Evolutionary conservation across 2,113 vertebrate genomes (phyloP).

Genomic region (Sylvilagus bachmani): DNA sequence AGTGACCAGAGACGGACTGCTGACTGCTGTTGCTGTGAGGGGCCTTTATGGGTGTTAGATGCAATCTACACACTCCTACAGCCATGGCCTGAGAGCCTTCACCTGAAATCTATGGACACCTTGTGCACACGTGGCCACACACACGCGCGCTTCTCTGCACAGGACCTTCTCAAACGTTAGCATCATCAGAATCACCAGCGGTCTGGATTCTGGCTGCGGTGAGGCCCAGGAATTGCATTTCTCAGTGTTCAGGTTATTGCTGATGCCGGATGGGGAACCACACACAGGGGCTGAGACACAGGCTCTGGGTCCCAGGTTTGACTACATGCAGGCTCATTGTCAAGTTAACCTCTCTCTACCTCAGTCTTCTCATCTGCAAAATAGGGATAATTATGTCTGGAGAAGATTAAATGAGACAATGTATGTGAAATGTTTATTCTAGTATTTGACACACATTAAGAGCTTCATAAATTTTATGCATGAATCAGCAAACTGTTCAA

Average conservation of each 20-base stretch:
- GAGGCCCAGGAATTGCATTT: not conserved
- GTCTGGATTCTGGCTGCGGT: not conserved
- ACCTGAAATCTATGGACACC: not conserved
- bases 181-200: not conserved
- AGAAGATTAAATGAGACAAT: slow-evolving; percentile 13
- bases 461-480: not conserved
- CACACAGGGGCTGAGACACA: not conserved
- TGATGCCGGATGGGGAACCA: not conserved
- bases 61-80: not conserved
- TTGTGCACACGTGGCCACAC: not conserved
- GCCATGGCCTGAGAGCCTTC: not conserved
- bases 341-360: not conserved
- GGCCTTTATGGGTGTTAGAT: not conserved
- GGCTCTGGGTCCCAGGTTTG: not conserved
- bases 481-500: slow-evolving; percentile 9
- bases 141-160: not conserved
- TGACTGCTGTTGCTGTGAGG: not conserved
- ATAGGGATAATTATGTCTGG: not conserved
- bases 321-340: not conserved
- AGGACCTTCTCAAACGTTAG: not conserved
- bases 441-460: not conserved
- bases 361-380: slow-evolving; percentile 40
- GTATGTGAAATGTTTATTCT: not conserved
- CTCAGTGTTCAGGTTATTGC: not conserved
- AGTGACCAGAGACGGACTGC: not conserved